A percentile compares a stretch with the other conserved stretches of the same genome.
Conservation (phyloP, 2,113 vertebrate species). For the Hepsetus odoe region DNA sequence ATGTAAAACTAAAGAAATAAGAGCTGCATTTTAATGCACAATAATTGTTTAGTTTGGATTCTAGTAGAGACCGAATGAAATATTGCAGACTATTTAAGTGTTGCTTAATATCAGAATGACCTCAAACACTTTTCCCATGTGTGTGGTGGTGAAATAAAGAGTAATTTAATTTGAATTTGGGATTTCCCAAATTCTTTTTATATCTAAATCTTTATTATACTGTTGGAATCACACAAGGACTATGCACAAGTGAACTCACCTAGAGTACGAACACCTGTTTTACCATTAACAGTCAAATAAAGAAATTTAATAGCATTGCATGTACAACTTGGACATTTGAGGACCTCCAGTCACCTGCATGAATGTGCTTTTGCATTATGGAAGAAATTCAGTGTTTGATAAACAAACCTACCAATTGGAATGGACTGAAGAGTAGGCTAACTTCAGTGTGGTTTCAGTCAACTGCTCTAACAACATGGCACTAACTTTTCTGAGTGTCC, state of each 20-base stretch:
- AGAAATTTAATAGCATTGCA: background rate
- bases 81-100: background rate
- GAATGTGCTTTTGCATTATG: slow-evolving; percentile 61
- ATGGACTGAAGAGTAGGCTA: slow-evolving; percentile 54
- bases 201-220: background rate
- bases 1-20: too few species aligned
- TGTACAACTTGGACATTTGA: slow-evolving; percentile 17
- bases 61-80: too few species aligned
- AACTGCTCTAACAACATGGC: slow-evolving; percentile 54
- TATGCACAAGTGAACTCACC: background rate
- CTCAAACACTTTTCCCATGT: too few species aligned
- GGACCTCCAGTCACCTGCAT: slow-evolving; percentile 30
- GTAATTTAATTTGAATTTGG: background rate
- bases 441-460: slow-evolving; percentile 59
- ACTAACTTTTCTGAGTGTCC: slow-evolving; percentile 62
- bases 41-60: too few species aligned
- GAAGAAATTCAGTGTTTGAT: slow-evolving; percentile 60
- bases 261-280: background rate
- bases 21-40: too few species aligned
- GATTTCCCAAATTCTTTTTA: too few species aligned
- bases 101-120: background rate
- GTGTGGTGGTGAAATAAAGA: too few species aligned
- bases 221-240: background rate
- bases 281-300: background rate
- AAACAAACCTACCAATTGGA: slow-evolving; percentile 53